These are phyloP conservation scores for Siderastrea siderea DNA, from an alignment of 92 coral and sea anemone genomes.

Conservation along the genomic window DNA sequence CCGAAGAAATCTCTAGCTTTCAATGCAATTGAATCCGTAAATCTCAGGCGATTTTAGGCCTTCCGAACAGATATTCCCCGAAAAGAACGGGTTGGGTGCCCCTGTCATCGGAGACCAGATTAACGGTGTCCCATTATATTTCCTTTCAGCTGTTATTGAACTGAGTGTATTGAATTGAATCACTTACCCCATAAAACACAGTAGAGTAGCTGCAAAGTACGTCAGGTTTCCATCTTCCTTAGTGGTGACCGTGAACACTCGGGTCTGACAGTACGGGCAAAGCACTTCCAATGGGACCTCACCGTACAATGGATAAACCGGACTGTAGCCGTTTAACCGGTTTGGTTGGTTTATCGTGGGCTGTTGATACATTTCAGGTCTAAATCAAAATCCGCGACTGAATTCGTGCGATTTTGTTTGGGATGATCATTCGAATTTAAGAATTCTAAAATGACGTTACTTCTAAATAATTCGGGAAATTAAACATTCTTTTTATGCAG, in stretches of 20 bases:
- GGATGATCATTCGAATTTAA: not conserved
- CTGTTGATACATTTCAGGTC: slow-evolving; percentile 52
- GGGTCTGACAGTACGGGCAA: slow-evolving; percentile 93
- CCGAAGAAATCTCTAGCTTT: too few species aligned
- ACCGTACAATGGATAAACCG: slow-evolving; percentile 74
- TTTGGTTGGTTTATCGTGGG: slow-evolving; percentile 75
- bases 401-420: too few species aligned
- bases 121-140: too few species aligned
- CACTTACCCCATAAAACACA: slow-evolving; percentile 93
- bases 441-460: not conserved
- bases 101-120: too few species aligned
- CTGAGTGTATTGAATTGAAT: not conserved
- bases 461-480: not conserved
- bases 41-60: too few species aligned
- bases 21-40: too few species aligned
- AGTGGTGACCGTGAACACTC: slow-evolving; percentile 80
- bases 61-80: too few species aligned
- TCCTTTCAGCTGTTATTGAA: too few species aligned
- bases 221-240: slow-evolving; percentile 90
- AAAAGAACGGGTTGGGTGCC: too few species aligned
- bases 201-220: slow-evolving; percentile 78
- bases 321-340: slow-evolving; percentile 25
- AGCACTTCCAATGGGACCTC: slow-evolving; percentile 80
- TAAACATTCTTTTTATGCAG: not conserved
- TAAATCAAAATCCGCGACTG: not conserved